phyloP scores from a whole-genome alignment of 2,797 vertebrate species.

The Scomberomorus guttatus region DNA sequence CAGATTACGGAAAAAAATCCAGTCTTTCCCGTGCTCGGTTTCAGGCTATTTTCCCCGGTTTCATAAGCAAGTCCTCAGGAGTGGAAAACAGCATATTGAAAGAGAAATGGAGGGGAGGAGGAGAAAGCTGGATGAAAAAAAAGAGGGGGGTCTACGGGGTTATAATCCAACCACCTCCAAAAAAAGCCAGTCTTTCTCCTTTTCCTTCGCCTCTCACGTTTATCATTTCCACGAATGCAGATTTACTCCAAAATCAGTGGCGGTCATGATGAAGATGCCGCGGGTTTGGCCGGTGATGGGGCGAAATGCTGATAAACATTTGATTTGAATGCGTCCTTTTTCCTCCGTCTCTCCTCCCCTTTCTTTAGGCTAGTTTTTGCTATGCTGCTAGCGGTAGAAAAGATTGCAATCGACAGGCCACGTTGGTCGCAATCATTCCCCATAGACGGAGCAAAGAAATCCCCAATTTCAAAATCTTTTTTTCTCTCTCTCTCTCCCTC shows the following conservation, averaged over 20 bases:
- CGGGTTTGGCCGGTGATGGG: constrained; percentile 71
- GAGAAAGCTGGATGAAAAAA: constrained; percentile 88
- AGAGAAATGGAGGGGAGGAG: constrained; percentile 88
- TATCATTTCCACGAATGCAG: constrained; percentile 80
- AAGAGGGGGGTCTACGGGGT: constrained; percentile 86
- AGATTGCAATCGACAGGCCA: constrained; percentile 69
- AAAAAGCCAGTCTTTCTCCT: constrained; percentile 83
- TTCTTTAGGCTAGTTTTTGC: constrained; percentile 80
- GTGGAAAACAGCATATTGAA: constrained; percentile 90
- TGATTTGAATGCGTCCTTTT: constrained; percentile 86
- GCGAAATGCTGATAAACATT: constrained; percentile 83
- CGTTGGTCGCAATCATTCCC: constrained; percentile 70
- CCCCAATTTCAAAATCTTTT: constrained; percentile 61
- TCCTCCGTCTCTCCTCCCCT: constrained; percentile 83
- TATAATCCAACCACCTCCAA: constrained; percentile 87
- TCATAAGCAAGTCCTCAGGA: constrained; percentile 87
- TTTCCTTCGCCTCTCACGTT: constrained; percentile 78
- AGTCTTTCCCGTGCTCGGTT: constrained; percentile 80
- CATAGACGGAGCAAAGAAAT: constrained; percentile 60
- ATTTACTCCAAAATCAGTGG: constrained; percentile 66
- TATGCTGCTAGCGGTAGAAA: constrained; percentile 73
- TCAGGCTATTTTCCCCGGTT: constrained; percentile 86
- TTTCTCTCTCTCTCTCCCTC: constrained; percentile 4
- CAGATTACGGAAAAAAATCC: constrained; percentile 68
- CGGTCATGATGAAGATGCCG: constrained; percentile 77